A percentile compares a stretch with the other conserved stretches of the same genome.
These are phyloP conservation scores for Amphiura filiformis DNA, from an alignment of 35 echinoderm and acorn worm species.

Conservation along the genomic window DNA sequence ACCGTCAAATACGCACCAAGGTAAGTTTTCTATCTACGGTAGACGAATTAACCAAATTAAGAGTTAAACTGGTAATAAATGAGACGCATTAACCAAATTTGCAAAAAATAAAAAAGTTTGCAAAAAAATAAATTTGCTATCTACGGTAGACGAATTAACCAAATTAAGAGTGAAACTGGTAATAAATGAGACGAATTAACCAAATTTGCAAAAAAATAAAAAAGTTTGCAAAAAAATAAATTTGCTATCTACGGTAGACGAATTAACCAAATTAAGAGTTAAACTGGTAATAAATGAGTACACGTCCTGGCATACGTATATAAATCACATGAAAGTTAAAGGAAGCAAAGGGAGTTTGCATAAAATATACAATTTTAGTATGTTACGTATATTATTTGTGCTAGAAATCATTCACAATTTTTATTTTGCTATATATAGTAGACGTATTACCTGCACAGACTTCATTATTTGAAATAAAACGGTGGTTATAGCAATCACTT, in stretches of 20 bases:
- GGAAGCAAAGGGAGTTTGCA: no score
- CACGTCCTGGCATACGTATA: no score
- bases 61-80: neutral
- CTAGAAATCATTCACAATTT: no score
- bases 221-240: neutral
- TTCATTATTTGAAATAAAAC: no score
- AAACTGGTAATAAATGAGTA: no score
- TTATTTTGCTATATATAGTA: no score
- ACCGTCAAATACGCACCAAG: slow-evolving; percentile 81
- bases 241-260: neutral
- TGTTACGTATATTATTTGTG: no score
- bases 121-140: slow-evolving; percentile 17
- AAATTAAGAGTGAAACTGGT: neutral
- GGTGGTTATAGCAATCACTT: no score
- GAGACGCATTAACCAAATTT: neutral
- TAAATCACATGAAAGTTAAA: no score
- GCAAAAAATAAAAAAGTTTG: neutral
- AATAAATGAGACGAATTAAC: neutral
- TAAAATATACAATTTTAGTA: no score
- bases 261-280: no score
- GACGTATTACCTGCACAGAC: no score
- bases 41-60: neutral
- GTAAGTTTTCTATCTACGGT: slow-evolving; percentile 84
- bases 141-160: neutral
- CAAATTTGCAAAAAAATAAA: neutral